Percentiles rank a stretch among this genome's conserved stretches.
phyloP scores from a whole-genome alignment of 2,888 invertebrate species.

The Cantharis nigra region DNA sequence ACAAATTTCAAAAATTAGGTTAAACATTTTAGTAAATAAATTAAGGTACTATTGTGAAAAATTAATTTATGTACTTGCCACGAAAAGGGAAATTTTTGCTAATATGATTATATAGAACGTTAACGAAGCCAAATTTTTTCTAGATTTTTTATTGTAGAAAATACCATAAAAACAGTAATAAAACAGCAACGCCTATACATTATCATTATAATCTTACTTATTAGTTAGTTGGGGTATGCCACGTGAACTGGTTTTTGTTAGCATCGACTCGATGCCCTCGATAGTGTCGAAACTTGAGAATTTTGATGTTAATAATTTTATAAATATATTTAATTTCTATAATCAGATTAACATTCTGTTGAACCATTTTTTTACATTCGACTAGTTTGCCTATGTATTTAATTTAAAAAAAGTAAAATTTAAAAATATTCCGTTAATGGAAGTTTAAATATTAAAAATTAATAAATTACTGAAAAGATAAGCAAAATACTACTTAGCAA shows the following conservation, averaged over 20 bases:
- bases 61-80: no score
- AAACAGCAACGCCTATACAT: background rate
- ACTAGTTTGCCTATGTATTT: background rate
- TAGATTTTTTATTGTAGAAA: background rate
- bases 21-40: no score
- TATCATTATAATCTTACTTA: background rate
- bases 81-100: no score
- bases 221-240: background rate
- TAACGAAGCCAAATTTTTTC: background rate
- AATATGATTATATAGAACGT: background rate
- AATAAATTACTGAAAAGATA: background rate
- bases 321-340: background rate
- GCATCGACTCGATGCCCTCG: background rate
- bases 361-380: no score
- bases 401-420: background rate
- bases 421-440: background rate
- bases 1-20: no score
- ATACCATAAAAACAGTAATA: background rate
- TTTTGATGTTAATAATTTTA: background rate
- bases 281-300: background rate
- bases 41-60: no score
- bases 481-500: constrained; percentile 9
- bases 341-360: background rate
- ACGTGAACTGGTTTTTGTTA: background rate
- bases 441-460: constrained; percentile 1